phyloP scores from a whole-genome alignment of 1,140 invertebrate genomes.

The Pomacea maculata region DNA sequence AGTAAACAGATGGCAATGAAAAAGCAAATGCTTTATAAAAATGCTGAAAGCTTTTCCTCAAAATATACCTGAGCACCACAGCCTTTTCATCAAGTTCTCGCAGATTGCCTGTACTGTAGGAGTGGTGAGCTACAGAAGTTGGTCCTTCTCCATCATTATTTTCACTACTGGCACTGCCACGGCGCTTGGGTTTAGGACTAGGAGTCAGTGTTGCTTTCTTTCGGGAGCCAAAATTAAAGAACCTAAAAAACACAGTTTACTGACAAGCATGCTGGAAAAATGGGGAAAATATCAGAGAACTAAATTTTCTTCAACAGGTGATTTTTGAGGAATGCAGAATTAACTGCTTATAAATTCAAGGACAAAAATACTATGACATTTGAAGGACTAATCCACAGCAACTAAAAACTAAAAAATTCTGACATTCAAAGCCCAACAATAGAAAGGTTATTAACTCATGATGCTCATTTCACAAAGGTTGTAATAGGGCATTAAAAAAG shows the following conservation, averaged over 20 bases:
- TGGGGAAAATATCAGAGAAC: too few relatives aligned
- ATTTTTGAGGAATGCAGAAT: too few relatives aligned
- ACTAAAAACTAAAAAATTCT: too few relatives aligned
- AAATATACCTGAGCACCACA: slow-evolving; percentile 32
- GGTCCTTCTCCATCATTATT: slow-evolving; percentile 39
- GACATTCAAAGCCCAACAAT: too few relatives aligned
- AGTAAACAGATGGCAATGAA: neutral
- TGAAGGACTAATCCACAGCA: too few relatives aligned
- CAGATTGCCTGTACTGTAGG: slow-evolving; percentile 80
- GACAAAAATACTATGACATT: too few relatives aligned
- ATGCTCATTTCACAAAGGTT: too few relatives aligned
- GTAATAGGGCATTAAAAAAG: too few relatives aligned
- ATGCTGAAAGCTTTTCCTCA: neutral
- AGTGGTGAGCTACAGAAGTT: slow-evolving; percentile 60
- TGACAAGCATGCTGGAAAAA: too few relatives aligned
- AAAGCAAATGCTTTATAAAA: neutral
- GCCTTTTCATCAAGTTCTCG: slow-evolving; percentile 66
- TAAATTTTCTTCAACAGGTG: too few relatives aligned
- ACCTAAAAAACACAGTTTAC: slow-evolving; percentile 69
- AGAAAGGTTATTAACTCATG: too few relatives aligned
- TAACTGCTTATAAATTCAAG: too few relatives aligned
- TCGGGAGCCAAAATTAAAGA: slow-evolving; percentile 89
- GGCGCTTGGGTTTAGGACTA: slow-evolving; percentile 63
- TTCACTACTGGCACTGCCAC: slow-evolving; percentile 57
- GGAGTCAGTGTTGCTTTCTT: slow-evolving; percentile 83